Evolutionary conservation across 2,797 vertebrate genomes (phyloP), one percentile per base, ranked within the genome.

Genomic region (Coranthus polyacanthus): DNA sequence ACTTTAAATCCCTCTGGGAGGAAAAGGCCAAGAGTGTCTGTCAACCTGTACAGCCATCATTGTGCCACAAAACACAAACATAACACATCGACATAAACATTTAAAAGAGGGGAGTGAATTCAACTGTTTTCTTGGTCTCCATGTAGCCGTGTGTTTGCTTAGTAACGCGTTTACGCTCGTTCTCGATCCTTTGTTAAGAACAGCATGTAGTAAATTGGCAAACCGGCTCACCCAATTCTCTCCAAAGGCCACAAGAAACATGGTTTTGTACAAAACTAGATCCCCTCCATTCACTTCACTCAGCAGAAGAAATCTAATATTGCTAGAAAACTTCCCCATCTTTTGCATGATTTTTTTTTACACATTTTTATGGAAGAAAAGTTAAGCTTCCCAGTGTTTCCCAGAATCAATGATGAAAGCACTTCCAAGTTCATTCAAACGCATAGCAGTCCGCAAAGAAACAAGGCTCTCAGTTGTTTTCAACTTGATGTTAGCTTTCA

Each of bases 361-460:
- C 79, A 89, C 81, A 74, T 87, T 86, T 83, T 85, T 68, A 95
- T 95, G 95, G 96, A 92, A 91, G 91, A 91, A 89, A 87, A 85
- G 81, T 80, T 82, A 89, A 87, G 85, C 89, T 91, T 93, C 90
- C 92, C 92, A 93, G 92, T 92, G 91, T 94, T 89, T 92, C 90
- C 91, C 90, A 91, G 89, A 87, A 90, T 86, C 83, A 88, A 88
- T 55, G 81, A 94, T 93, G 95, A 96, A 96, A 96, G 96, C 95
- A 95, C 90, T 93, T 96, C 95, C 93, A 93, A 96, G 94, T 96
- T 95, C 95, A 94, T 96, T 96, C 95, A 96, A 95, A 95, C 93
- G 93, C 92, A 93, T 91, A 91, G 90, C 88, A 92, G 90, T 92
- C 92, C 92, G 84, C 73, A 76, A 75, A 79, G 83, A 87, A 84